Evolutionary conservation across 2,797 vertebrate species (phyloP), one percentile per base, ranked within the genome.

Genomic region (Onychomys arenicola): DNA sequence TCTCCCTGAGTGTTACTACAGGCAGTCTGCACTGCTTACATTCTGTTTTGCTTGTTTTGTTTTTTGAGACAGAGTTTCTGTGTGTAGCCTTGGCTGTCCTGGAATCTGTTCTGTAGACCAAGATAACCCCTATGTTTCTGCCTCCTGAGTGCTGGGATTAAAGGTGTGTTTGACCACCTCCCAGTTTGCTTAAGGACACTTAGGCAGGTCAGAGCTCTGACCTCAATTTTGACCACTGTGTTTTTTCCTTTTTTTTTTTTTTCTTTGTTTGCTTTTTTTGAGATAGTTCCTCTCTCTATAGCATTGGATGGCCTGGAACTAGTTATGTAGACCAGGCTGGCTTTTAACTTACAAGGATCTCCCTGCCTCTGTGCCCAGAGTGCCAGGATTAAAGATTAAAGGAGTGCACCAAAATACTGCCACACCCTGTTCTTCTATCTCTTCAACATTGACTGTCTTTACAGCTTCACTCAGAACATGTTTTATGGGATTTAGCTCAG

Each of bases 361-460:
- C 10, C 7, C 57, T 21, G 21, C 6, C 6, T 59, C 21, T 11
- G 2, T 52, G 49, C 49, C 2, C 49, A 2, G 2, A 8, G 2
- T 16, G n/a, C 3, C 1, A 2, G 55, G 23, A 59, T 59, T 40
- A 82, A 59, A 59, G 23, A 59, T 59, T 40, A 82, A 59, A 59
- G 37, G n/a, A 27, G 12, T 23, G 23, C 12, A 40, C n/a, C 55
- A 40, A 3, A 27, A 19, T 10, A 17, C 13, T 40, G 57, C 6
- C 25, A 61, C 4, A 37, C 2, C 5, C 52, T 81, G 34, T 34
- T 16, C 10, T 25, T 14, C 37, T 57, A 25, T 80, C 19, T 27
- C 55, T 81, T 83, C 29, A 83, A 32, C 27, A 29, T 29, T 14
- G n/a, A 19, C 27, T 63, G 37, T 43, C 57, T 29, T 59, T 40